Percentiles rank a stretch among this genome's conserved stretches.
Evolutionary conservation across 2,797 vertebrate species (phyloP).

Genomic region (Carapus acus): DNA sequence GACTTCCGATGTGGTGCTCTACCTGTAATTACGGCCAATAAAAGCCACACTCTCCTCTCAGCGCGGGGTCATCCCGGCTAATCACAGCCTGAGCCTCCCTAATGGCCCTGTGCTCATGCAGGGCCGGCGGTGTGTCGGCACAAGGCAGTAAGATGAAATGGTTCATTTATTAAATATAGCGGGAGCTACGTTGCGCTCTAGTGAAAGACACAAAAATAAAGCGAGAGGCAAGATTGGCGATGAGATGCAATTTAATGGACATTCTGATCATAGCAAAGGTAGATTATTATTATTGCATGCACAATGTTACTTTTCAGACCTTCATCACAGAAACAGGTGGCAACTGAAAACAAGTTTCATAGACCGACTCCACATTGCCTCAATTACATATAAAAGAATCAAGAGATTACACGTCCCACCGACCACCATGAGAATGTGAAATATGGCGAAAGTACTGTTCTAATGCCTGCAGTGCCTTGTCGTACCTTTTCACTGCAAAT

Average conservation of each 20-base stretch:
- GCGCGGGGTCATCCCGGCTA: constrained; percentile 63
- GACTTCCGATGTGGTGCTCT: constrained; percentile 61
- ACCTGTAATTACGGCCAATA: constrained; percentile 67
- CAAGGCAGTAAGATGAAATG: constrained; percentile 45
- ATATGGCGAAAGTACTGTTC: no score
- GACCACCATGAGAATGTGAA: no score
- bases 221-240: constrained; percentile 16
- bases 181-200: constrained; percentile 24
- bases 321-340: constrained; percentile 12
- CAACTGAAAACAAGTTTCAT: constrained; percentile 18
- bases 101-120: constrained; percentile 60
- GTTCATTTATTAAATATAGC: constrained; percentile 42
- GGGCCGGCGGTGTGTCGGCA: constrained; percentile 46
- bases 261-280: constrained; percentile 47
- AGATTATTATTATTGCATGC: constrained; percentile 70
- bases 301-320: constrained; percentile 41
- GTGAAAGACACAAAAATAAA: constrained; percentile 4
- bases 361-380: constrained; percentile 27
- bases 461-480: no score
- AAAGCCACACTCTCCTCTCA: constrained; percentile 50
- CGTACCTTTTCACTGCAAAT: constrained; percentile 20
- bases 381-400: constrained; percentile 4
- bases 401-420: no score
- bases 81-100: constrained; percentile 51
- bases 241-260: constrained; percentile 23